These are phyloP conservation scores for Pagetopsis macropterus DNA, from an alignment of 2,797 vertebrate genomes.

Conservation along the genomic window DNA sequence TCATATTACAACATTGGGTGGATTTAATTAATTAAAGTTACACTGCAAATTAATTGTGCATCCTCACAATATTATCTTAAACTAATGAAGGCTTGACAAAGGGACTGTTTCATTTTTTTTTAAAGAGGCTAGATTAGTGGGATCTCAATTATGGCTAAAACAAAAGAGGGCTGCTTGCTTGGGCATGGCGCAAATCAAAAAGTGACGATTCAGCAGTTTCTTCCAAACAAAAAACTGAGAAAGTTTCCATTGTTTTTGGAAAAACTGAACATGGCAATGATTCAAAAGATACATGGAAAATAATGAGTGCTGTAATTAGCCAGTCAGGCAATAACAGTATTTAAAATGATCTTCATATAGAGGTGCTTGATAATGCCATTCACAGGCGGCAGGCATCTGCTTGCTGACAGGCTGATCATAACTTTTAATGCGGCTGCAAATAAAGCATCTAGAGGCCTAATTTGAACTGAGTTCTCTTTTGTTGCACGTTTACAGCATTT, in stretches of 20 bases:
- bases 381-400: constrained; percentile 55
- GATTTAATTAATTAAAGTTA: constrained; percentile 87
- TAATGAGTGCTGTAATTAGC: constrained; percentile 86
- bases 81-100: constrained; percentile 86
- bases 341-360: constrained; percentile 78
- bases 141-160: constrained; percentile 90
- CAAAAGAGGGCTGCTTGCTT: constrained; percentile 83
- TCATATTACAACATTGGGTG: constrained; percentile 87
- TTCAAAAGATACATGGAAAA: constrained; percentile 87
- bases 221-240: constrained; percentile 82
- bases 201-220: constrained; percentile 85
- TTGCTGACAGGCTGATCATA: constrained; percentile 39
- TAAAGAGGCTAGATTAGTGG: constrained; percentile 83
- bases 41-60: constrained; percentile 85
- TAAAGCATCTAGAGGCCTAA: constrained; percentile 28
- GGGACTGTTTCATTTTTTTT: constrained; percentile 79
- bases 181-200: constrained; percentile 78
- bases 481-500: constrained; percentile 28
- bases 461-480: constrained; percentile 38
- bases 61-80: constrained; percentile 86
- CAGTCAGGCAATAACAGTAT: constrained; percentile 75
- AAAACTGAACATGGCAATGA: constrained; percentile 88
- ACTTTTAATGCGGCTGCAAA: constrained; percentile 23
- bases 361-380: constrained; percentile 75
- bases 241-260: constrained; percentile 86